A percentile compares a stretch with the other conserved stretches of the same genome.
phyloP scores from a whole-genome alignment of 2,113 vertebrate species.

The Thermophis baileyi region DNA sequence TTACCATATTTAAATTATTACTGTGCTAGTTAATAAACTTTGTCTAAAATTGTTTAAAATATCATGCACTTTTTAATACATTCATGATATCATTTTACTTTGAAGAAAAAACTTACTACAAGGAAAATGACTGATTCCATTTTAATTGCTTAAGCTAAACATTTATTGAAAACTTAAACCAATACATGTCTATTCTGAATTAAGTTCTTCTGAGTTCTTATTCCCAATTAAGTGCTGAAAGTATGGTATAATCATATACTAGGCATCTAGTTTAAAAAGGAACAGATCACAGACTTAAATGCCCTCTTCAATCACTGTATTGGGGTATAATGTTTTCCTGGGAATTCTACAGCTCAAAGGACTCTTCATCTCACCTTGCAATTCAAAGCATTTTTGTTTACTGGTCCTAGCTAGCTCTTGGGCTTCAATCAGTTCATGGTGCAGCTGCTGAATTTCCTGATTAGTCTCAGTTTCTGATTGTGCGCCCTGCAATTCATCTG shows the following conservation, averaged over 20 bases:
- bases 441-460: conserved; percentile 90
- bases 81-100: not conserved
- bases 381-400: conserved; percentile 94
- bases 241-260: not conserved
- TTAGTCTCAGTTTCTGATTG: conserved; percentile 89
- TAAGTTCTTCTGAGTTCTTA: not conserved
- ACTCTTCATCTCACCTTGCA: conserved; percentile 84
- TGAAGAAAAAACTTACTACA: not conserved
- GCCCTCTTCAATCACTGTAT: not conserved
- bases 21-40: conserved; percentile 47
- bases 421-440: conserved; percentile 90
- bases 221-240: not conserved
- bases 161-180: not conserved
- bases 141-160: not conserved
- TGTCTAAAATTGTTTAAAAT: conserved; percentile 29
- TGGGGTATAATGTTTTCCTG: not conserved
- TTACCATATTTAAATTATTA: conserved; percentile 54
- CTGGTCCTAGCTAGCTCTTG: conserved; percentile 93
- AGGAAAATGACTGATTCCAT: not conserved
- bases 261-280: not conserved
- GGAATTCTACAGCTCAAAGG: conserved; percentile 40
- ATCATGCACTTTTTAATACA: not conserved
- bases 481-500: conserved; percentile 86
- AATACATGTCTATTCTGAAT: not conserved
- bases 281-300: not conserved